Evolutionary conservation across 2,888 invertebrate species (phyloP).

Genomic region (Acleris holmiana): DNA sequence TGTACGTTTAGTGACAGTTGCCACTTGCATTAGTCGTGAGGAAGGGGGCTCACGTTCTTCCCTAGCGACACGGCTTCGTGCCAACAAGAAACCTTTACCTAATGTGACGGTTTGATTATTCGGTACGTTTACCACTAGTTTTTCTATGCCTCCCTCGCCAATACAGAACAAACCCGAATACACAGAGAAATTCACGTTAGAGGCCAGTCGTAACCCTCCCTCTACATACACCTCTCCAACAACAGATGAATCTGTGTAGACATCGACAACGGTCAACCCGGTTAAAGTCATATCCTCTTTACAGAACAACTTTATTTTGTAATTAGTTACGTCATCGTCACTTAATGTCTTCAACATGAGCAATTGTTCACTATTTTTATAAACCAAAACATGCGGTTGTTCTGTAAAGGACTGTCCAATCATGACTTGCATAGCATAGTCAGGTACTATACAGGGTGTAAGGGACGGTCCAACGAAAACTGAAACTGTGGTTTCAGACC

Average conservation of each 20-base stretch:
- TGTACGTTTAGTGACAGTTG: neutral
- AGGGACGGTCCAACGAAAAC: too few relatives aligned
- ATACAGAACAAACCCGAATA: neutral
- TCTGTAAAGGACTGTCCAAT: too few relatives aligned
- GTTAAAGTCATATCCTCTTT: neutral
- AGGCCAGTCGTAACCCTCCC: neutral
- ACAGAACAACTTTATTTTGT: slow-evolving; percentile 6
- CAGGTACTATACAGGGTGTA: too few relatives aligned
- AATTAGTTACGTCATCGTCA: neutral
- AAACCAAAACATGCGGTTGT: neutral
- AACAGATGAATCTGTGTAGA: neutral
- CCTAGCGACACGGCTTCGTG: neutral
- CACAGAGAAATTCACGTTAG: neutral
- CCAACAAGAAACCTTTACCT: slow-evolving; percentile 7
- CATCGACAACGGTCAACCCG: neutral
- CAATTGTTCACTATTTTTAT: neutral
- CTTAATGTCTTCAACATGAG: neutral
- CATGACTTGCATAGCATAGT: too few relatives aligned
- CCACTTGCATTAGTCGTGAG: neutral
- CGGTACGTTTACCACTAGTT: slow-evolving; percentile 15
- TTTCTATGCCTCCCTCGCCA: slow-evolving; percentile 13
- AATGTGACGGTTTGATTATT: slow-evolving; percentile 24
- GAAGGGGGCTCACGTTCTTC: neutral
- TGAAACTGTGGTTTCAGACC: too few relatives aligned
- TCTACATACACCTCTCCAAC: slow-evolving; percentile 1